Percentiles rank a stretch among this genome's conserved stretches.
Evolutionary conservation across 2,113 vertebrate genomes (phyloP).

Genomic region (Chaetorhynchus papuensis): DNA sequence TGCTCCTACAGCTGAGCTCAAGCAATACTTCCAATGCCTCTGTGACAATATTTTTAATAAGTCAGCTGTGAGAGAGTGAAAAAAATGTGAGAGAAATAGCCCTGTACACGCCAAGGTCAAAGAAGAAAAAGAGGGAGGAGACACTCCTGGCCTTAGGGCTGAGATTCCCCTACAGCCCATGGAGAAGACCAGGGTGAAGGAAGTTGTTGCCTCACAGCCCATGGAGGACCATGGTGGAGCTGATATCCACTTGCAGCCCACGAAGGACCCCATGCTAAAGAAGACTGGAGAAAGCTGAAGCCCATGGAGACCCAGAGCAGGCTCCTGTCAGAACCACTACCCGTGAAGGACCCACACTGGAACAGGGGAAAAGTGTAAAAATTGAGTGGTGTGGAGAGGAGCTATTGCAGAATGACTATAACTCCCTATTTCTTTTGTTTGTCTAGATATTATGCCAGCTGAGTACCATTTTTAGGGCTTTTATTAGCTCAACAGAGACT

Average conservation of each 20-base stretch:
- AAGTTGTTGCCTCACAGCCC: accelerated
- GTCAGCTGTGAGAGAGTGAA: not conserved
- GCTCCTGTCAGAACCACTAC: not conserved
- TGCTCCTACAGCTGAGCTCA: not conserved
- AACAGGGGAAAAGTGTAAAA: not conserved
- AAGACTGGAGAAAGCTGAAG: not conserved
- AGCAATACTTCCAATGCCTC: not conserved
- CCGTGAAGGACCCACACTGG: not conserved
- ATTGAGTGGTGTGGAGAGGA: not conserved
- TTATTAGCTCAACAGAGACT: not conserved
- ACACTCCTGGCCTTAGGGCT: not conserved
- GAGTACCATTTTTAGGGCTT: not conserved
- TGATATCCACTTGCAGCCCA: not conserved
- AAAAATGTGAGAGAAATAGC: not conserved
- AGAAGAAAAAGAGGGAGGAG: not conserved
- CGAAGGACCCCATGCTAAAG: accelerated
- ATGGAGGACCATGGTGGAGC: not conserved
- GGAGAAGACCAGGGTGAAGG: not conserved
- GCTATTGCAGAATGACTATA: not conserved
- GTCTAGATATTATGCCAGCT: not conserved
- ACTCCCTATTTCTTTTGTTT: not conserved
- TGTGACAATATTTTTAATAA: not conserved
- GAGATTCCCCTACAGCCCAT: not conserved
- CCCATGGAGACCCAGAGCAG: not conserved
- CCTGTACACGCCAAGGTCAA: not conserved